Conservation (phyloP, 2,888 invertebrate species). For the Lapara coniferarum region DNA sequence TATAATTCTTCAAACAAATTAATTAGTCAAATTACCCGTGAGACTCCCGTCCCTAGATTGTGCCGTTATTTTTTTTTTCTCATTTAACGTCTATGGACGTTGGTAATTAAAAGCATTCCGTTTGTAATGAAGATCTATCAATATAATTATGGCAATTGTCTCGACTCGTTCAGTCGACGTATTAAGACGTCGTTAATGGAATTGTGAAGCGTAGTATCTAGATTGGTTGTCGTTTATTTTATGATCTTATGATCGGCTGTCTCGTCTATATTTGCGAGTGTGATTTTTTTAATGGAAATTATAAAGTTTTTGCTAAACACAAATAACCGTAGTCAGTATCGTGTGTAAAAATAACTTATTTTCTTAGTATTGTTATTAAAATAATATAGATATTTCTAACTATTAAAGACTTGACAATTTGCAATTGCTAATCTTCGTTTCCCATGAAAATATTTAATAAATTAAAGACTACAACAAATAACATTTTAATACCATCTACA, state of each 20-base stretch:
- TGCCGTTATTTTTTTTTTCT: constrained; percentile 8
- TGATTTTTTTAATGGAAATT: no score
- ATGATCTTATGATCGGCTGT: neutral
- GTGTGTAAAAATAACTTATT: no score
- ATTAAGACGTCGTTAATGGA: neutral
- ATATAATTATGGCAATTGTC: neutral
- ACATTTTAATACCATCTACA: no score
- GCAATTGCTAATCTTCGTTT: no score
- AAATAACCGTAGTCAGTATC: no score
- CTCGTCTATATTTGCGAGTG: no score
- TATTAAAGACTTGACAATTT: no score
- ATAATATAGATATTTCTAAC: no score
- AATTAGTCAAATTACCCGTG: constrained; percentile 16
- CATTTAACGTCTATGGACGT: neutral
- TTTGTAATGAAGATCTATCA: neutral
- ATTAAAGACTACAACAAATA: no score
- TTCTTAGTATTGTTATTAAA: no score
- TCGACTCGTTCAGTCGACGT: neutral
- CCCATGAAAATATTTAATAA: no score
- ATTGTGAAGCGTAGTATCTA: neutral
- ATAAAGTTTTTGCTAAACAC: no score
- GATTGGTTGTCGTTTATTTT: neutral
- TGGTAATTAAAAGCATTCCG: constrained; percentile 1
- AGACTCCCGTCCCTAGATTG: constrained; percentile 12
- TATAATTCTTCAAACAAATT: constrained; percentile 20